Percentiles rank a stretch among this genome's conserved stretches.
Evolutionary conservation across 2,888 invertebrate species (phyloP).

Genomic region (Minunthozetes semirufus): DNA sequence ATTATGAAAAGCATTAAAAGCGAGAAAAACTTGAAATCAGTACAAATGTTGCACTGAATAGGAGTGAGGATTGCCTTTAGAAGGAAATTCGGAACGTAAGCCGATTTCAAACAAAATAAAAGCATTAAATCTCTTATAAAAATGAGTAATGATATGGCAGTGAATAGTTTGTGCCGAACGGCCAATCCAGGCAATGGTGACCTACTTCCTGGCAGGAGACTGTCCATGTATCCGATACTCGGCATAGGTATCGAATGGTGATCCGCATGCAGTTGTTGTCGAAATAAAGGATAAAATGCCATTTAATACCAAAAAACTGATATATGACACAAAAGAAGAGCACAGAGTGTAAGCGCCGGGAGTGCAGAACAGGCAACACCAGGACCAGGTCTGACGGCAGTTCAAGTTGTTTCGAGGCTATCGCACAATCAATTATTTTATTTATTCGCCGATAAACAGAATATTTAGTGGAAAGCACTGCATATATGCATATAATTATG

Average conservation of each 20-base stretch:
- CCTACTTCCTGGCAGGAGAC: slow-evolving; percentile 18
- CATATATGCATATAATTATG: too few species aligned
- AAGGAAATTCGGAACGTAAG: slow-evolving; percentile 1
- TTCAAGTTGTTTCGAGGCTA: slow-evolving; percentile 18
- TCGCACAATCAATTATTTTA: not conserved
- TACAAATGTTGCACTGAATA: too few species aligned
- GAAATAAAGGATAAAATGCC: slow-evolving; percentile 24
- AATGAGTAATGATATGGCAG: slow-evolving; percentile 21
- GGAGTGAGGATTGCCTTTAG: too few species aligned
- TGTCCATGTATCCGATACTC: slow-evolving; percentile 22
- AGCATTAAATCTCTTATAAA: not conserved
- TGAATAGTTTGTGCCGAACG: not conserved
- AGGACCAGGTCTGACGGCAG: too few species aligned
- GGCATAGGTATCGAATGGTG: slow-evolving; percentile 20
- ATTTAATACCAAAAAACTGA: not conserved
- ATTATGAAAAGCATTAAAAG: too few species aligned
- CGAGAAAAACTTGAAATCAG: not conserved
- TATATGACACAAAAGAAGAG: not conserved
- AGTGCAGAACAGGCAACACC: not conserved
- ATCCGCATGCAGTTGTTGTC: slow-evolving; percentile 16
- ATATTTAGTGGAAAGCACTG: not conserved
- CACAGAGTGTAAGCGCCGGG: not conserved
- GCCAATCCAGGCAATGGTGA: not conserved
- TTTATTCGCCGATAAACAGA: not conserved
- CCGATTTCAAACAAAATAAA: slow-evolving; percentile 7